Base-by-base conservation (phyloP, 2,113 vertebrate species). In the Barbus barbus region DNA sequence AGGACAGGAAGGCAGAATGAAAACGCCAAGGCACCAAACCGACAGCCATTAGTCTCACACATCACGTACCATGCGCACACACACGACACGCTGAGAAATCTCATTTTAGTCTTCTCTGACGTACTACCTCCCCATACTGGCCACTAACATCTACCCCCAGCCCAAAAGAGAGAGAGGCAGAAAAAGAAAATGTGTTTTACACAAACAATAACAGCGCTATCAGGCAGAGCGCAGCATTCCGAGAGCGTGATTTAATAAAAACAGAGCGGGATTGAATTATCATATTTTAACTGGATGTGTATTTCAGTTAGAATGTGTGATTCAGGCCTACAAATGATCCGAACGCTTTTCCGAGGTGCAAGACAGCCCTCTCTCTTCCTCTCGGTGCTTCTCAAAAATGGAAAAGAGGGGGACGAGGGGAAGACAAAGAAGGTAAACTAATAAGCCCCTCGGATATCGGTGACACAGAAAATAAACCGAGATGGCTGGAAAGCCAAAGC, bases 261-360 rank as follows among this genome's bases (percentile, higher is more conserved):
- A 85, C 80, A 79, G 82, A 84, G 86, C 74, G 26, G 80, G 86
- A 87, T 87, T 85, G 80, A 85, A 87, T 87, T 87, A 87, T 87
- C 86, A 87, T 87, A 87, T 87, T 87, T 87, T 87, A 85, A 87
- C 86, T 82, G 80, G 83, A 87, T 87, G 83, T 85, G 83, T 87
- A 60, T 85, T 87, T 87, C 81, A 87, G 80, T 85, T 83, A 77
- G 77, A 84, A 87, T 82, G 83, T 78, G 82, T 83, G 86, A 84
- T 85, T 83, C 83, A 36, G 81, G 80, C 67, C 81, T 87, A 83
- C 80, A 83, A 85, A 87, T 85, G 83, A 87, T 87, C 73, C 53
- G 12, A 84, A 82, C 20, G 67, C 83, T 84, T 83, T 83, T 83
- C 46, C 38, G 67, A 80, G 60, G 71, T 73, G 26, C 72, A 82